Evolutionary conservation across 1,140 invertebrate species (phyloP).

Genomic region (Mactra quadrangularis): DNA sequence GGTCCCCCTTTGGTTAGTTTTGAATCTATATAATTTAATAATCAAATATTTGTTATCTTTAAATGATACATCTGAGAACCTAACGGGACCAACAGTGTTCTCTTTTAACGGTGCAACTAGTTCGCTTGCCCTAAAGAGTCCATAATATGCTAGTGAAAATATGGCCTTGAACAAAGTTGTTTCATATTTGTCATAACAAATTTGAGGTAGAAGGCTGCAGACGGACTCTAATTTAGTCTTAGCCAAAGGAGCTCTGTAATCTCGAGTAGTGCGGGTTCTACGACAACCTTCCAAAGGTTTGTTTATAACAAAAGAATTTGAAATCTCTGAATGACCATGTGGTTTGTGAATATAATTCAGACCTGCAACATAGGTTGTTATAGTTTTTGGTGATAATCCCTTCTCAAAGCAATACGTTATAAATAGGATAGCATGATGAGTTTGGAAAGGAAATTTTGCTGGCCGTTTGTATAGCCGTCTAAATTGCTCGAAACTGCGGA

Average conservation of each 20-base stretch:
- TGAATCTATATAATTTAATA: constrained; percentile 6
- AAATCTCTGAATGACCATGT: not conserved
- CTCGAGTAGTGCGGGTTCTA: not conserved
- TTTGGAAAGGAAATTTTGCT: not conserved
- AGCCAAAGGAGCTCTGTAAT: constrained; percentile 5
- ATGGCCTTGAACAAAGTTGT: constrained; percentile 12
- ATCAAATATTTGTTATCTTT: not conserved
- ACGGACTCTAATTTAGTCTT: not conserved
- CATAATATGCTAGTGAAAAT: constrained; percentile 51
- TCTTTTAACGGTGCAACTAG: not conserved
- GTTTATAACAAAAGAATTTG: not conserved
- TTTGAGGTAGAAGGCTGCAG: not conserved
- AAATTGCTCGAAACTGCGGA: not conserved
- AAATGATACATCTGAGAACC: not conserved
- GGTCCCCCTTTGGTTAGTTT: constrained; percentile 30
- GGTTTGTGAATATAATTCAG: constrained; percentile 37
- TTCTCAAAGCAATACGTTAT: constrained; percentile 40
- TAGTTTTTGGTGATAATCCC: constrained; percentile 5
- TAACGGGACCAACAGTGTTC: too few species aligned
- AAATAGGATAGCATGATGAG: constrained; percentile 21
- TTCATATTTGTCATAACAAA: constrained; percentile 10
- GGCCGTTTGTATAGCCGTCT: not conserved
- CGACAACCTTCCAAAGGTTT: constrained; percentile 42
- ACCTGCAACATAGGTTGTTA: constrained; percentile 20
- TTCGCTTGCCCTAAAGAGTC: constrained; percentile 38